Evolutionary conservation across 2,113 vertebrate species (phyloP).

Genomic region (Oryctolagus cuniculus): DNA sequence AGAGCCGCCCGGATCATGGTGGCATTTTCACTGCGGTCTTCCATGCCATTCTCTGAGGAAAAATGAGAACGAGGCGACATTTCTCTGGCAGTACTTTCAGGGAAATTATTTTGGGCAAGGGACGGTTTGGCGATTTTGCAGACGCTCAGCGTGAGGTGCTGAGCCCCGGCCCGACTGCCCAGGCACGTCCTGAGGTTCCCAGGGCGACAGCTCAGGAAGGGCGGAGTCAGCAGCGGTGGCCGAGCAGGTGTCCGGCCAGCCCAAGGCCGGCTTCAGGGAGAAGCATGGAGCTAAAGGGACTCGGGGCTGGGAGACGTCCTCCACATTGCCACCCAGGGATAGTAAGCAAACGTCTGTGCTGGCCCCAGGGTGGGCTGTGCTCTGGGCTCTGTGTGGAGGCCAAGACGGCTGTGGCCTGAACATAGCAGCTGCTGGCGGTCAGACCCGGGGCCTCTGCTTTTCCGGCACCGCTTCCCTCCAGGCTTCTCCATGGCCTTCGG

Average conservation of each 20-base stretch:
- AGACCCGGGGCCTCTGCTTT: rapidly evolving
- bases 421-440: rapidly evolving
- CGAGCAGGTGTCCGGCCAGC: not conserved
- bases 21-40: not conserved
- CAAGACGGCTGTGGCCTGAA: not conserved
- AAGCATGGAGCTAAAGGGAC: not conserved
- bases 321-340: too few relatives aligned
- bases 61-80: slow-evolving; percentile 8
- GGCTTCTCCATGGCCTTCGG: not conserved
- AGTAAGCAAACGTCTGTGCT: not conserved
- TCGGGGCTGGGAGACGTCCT: not conserved
- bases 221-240: rapidly evolving
- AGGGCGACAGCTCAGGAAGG: not conserved
- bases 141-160: not conserved
- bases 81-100: not conserved
- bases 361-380: rapidly evolving
- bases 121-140: slow-evolving; percentile 48
- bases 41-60: slow-evolving; percentile 34
- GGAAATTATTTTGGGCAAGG: slow-evolving; percentile 10
- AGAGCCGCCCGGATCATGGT: not conserved
- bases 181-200: not conserved
- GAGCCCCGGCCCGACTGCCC: not conserved
- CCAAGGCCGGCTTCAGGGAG: not conserved
- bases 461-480: not conserved
- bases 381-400: not conserved